Base-by-base conservation (phyloP, 2,888 invertebrate species). In the Omphaloscelis lunosa region DNA sequence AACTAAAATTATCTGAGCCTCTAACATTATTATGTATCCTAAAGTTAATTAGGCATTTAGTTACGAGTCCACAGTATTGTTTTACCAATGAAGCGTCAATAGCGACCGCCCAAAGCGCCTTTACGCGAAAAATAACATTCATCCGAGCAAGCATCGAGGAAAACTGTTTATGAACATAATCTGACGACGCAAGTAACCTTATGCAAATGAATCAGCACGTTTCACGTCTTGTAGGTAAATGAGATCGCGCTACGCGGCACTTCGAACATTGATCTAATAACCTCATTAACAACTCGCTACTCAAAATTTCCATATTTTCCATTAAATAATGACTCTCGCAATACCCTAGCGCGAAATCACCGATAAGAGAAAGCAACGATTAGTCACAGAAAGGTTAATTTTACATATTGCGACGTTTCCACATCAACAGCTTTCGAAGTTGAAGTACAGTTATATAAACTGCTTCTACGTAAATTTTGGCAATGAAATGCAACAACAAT, bases 181-280 rank as follows among this genome's bases (percentile, higher is more conserved):
- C 85, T 79, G 82, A 86, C 82, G 82, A 85, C 84, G 83, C 80
- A 83, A 88, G 89, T 93, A 92, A 93, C 94, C 92, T 91, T 95
- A 95, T 95, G 95, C 92, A 95, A 96, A 96, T 96, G 96, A 96
- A 94, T 96, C 96, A 95, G 96, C 96, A 96, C 94, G 95, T 96
- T 96, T 95, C 91, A 92, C 91, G 91, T 93, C 92, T 94, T 91
- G 91, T 86, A 88, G 86, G 91, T 92, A 93, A 94, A 94, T 92
- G 94, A 94, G 94, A 95, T 88, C 93, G 90, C 90, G 93, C 96
- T 94, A 96, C 96, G 96, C 96, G 96, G 96, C 96, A 96, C 94
- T 95, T 93, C 91, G 92, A 93, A 89, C 92, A 93, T 90, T 92
- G 95, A 93, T 95, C 95, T 92, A 96, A 95, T 96, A 96, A 96